phyloP scores from a whole-genome alignment of 2,888 invertebrate species.

The Abrostola triplasia region DNA sequence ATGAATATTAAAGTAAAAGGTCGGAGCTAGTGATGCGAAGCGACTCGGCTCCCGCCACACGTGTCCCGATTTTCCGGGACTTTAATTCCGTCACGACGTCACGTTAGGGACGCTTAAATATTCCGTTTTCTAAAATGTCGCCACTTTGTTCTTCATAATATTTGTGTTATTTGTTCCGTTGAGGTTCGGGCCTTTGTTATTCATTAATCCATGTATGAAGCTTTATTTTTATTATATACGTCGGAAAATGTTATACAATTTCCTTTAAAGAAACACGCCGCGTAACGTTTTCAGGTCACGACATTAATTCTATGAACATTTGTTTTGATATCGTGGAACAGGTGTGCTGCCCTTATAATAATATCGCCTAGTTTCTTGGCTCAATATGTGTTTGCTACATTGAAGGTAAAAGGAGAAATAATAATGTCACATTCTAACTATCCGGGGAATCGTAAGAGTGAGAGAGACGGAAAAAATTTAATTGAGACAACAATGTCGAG shows the following conservation, averaged over 20 bases:
- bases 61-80: constrained; percentile 57
- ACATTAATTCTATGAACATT: constrained; percentile 30
- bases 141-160: constrained; percentile 33
- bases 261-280: constrained; percentile 16
- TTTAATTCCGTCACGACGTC: constrained; percentile 50
- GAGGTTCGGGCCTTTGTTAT: constrained; percentile 44
- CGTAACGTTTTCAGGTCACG: constrained; percentile 30
- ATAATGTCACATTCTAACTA: constrained; percentile 14
- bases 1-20: constrained; percentile 61
- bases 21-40: constrained; percentile 56
- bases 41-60: constrained; percentile 42
- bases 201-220: constrained; percentile 33
- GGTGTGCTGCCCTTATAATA: constrained; percentile 12
- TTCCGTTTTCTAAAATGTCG: constrained; percentile 50
- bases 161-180: constrained; percentile 47
- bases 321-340: constrained; percentile 17
- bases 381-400: not conserved
- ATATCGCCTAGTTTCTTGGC: constrained; percentile 15
- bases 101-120: constrained; percentile 51
- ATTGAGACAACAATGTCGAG: not conserved
- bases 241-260: constrained; percentile 17
- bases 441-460: not conserved
- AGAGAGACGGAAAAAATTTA: not conserved
- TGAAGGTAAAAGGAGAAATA: constrained; percentile 20
- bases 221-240: constrained; percentile 21